A percentile compares a stretch with the other conserved stretches of the same genome.
phyloP scores from a whole-genome alignment of 2,113 vertebrate genomes.

The Rhadina sibilatrix region DNA sequence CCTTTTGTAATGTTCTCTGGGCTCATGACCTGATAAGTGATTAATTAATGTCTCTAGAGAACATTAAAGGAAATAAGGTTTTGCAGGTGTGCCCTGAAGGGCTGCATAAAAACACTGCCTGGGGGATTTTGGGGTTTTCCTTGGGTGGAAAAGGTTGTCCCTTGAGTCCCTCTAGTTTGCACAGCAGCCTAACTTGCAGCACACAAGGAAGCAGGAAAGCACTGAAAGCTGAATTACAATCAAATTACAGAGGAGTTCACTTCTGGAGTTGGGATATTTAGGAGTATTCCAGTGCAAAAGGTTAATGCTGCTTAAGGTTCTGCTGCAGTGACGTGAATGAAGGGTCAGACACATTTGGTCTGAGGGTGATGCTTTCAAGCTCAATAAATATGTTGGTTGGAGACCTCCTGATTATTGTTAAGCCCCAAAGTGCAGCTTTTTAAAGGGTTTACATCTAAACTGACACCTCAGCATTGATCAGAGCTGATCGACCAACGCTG shows the following conservation, averaged over 20 bases:
- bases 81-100: background rate
- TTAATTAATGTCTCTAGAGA: conserved; percentile 6
- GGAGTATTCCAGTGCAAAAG: background rate
- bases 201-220: background rate
- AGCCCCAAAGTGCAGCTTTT: conserved; percentile 12
- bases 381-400: background rate
- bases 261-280: background rate
- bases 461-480: conserved; percentile 19
- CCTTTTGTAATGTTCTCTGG: background rate
- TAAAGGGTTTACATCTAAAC: background rate
- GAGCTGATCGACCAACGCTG: background rate
- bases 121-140: background rate
- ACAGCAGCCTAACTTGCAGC: background rate
- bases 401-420: background rate
- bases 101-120: background rate
- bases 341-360: background rate
- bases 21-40: background rate
- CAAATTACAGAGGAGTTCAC: background rate
- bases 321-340: background rate
- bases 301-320: background rate
- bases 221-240: background rate
- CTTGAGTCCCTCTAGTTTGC: background rate
- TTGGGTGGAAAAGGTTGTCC: accelerated
- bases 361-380: background rate
- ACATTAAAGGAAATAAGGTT: background rate